Percentiles rank a stretch among this genome's conserved stretches.
These are phyloP conservation scores for Tetropium fuscum DNA, from an alignment of 2,888 invertebrate species.

Conservation along the genomic window DNA sequence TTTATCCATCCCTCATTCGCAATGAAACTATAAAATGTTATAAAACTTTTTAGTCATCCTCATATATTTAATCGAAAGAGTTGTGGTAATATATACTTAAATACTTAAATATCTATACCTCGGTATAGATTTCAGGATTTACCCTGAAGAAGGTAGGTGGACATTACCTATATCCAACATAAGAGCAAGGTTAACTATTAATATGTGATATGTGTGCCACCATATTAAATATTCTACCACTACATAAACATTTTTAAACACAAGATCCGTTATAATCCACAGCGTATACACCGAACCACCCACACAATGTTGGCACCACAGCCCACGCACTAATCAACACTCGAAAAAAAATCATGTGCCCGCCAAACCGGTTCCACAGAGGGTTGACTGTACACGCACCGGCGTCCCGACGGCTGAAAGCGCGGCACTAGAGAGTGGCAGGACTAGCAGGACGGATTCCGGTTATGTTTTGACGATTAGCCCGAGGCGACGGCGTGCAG, in stretches of 20 bases:
- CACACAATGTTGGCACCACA: not conserved
- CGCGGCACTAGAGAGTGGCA: conserved; percentile 5
- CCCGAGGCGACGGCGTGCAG: conserved; percentile 18
- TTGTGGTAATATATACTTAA: too few relatives aligned
- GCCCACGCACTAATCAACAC: not conserved
- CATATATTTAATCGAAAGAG: too few relatives aligned
- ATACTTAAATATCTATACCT: too few relatives aligned
- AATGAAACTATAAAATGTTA: too few relatives aligned
- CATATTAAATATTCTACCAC: too few relatives aligned
- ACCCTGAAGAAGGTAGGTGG: too few relatives aligned
- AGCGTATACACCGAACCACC: not conserved
- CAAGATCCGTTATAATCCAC: not conserved
- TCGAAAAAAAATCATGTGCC: not conserved
- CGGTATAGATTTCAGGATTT: too few relatives aligned
- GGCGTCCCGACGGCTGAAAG: conserved; percentile 21
- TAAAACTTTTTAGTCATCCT: too few relatives aligned
- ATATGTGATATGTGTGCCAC: too few relatives aligned
- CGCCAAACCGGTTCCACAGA: not conserved
- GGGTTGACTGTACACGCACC: not conserved
- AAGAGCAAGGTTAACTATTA: too few relatives aligned
- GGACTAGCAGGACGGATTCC: conserved; percentile 3
- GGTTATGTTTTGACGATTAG: conserved; percentile 20
- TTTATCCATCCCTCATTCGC: too few relatives aligned
- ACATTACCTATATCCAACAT: too few relatives aligned
- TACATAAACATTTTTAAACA: not conserved